Evolutionary conservation across 2,113 vertebrate species (phyloP), one percentile per base, ranked within the genome.

Genomic region (Muscicapa adusta): DNA sequence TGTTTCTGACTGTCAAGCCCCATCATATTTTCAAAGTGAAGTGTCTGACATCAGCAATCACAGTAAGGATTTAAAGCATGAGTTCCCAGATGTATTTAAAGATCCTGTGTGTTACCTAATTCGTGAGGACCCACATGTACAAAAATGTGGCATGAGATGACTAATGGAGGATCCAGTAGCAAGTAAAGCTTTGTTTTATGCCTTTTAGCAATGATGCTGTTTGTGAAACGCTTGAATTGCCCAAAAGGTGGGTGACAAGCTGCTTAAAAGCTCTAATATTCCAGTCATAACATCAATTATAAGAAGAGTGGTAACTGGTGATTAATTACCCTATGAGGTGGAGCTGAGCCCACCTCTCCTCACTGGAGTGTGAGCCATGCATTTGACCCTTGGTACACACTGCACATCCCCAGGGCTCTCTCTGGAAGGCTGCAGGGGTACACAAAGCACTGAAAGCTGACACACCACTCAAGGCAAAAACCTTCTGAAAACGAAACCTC

Each of bases 351-450:
- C 45, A 2, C 5, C 56, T 73, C 26, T 72, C 33, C 71, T 58
- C 19, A 1, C 0, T 33, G 20, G 33, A 45, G 10, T 28, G 20
- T 42, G 13, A 85, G 51, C 48, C 25, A 0, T 65, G 19, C 23
- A 2, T 61, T 38, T 29, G 4, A 42, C 22, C 45, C 62, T 75
- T 66, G 42, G 14, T 19, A n/a, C 3, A 20, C 28, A 6, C 61
- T 76, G 57, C 62, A 24, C 14, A 8, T 70, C 68, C 88, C 34
- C 38, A 36, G 81, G 76, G 50, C 78, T 76, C 50, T 74, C 28
- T 42, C 50, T 78, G 29, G 33, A 34, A 47, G 7, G 66, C 31
- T 79, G 58, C 50, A 65, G 31, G 45, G 45, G 20, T 23, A 56
- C 47, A 47, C 18, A 60, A 20, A 83, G 34, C 62, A 51, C 38